phyloP scores from a whole-genome alignment of 2,113 vertebrate species.

The Terrapene triunguis region DNA sequence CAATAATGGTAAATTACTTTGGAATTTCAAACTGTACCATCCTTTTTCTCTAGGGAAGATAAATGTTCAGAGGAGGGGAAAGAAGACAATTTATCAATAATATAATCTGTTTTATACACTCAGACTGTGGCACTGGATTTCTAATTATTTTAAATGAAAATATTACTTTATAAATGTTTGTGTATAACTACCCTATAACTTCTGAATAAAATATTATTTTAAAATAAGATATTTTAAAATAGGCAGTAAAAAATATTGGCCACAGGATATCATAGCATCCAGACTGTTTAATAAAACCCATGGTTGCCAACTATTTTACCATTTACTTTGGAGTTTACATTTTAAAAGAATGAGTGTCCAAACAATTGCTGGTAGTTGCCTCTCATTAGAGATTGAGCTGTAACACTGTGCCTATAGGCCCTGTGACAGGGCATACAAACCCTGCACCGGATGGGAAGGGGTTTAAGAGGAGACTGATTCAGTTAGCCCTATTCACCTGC shows the following conservation, averaged over 20 bases:
- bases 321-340: not conserved
- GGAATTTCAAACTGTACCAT: not conserved
- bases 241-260: not conserved
- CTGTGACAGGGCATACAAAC: not conserved
- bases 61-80: not conserved
- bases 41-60: not conserved
- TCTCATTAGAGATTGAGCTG: not conserved
- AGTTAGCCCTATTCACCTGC: not conserved
- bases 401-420: fast-evolving
- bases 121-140: not conserved
- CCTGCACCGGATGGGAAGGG: too few species aligned
- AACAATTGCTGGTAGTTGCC: not conserved
- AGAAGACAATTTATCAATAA: not conserved
- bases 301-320: not conserved
- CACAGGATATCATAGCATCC: not conserved
- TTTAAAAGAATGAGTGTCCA: not conserved
- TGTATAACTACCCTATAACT: fast-evolving
- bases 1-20: not conserved
- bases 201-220: not conserved
- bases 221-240: not conserved
- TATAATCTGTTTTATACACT: not conserved
- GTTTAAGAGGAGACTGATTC: not conserved
- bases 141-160: not conserved
- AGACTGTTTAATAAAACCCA: not conserved
- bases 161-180: not conserved